Evolutionary conservation across 2,888 invertebrate species (phyloP), one percentile per base, ranked within the genome.

Genomic region (Ormyrus thymus): DNA sequence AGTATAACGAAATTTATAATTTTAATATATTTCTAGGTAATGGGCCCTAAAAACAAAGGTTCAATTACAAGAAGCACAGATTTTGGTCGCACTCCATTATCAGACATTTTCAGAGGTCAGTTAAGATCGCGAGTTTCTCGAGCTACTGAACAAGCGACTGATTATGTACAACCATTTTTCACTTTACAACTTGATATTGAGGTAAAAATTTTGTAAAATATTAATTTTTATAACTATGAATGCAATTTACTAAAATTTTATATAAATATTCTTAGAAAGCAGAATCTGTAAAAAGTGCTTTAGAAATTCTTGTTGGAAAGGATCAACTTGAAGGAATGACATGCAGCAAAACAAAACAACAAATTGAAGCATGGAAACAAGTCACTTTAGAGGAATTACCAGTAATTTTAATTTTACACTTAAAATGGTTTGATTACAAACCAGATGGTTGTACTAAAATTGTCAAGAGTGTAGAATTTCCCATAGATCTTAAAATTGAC

Each of bases 121-220:
- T 92, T 97, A 82, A 94, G 97, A 80, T 96, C 97, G 61, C 94
- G 96, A 10, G 92, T 98, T 81, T 94, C 94, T 83, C 92, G 96
- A 79, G 92, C 94, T 9, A 93, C 94, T 11, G 94, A 94, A 86
- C 93, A 94, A 87, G 94, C 95, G 83, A 97, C 97, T 0, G 97
- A 97, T 88, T 97, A 96, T 83, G 95, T 98, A 82, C 97, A 98
- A 90, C 98, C 98, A 0, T 98, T 98, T 92, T 98, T 98, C 90
- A 97, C 98, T 0, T 92, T 98, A 81, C 98, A 97, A 89, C 93
- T 98, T 50, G 97, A 98, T 87, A 97, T 98, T 84, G 97, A 97
- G 93, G 97, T 97, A 88, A 64, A 50, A 69, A 45, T 72, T 61
- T 15, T 62, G 53, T 51, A 29, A 46, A 29, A 13, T 51, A 11